Conservation (phyloP, 2,113 vertebrate species). For the Riparia riparia region DNA sequence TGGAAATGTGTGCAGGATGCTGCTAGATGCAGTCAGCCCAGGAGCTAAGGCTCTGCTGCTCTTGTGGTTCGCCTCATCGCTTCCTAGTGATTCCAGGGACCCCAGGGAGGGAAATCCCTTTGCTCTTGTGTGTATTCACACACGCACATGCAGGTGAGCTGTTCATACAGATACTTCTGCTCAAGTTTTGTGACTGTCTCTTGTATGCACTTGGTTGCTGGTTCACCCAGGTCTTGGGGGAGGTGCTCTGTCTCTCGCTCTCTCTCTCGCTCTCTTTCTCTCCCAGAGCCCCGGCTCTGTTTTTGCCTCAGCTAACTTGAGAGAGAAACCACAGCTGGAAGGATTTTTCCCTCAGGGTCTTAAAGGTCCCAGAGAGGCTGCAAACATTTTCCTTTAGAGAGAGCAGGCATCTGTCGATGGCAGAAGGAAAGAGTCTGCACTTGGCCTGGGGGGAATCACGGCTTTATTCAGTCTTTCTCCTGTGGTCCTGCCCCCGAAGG, state of each 20-base stretch:
- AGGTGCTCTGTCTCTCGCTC: not conserved
- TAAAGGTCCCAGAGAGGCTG: no score
- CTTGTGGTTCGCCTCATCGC: not conserved
- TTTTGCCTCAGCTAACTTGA: no score
- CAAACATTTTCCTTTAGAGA: no score
- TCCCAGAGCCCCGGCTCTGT: no score
- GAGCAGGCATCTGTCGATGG: no score
- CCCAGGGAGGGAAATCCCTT: not conserved
- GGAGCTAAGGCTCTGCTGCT: not conserved
- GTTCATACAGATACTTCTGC: not conserved
- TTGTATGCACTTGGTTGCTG: not conserved
- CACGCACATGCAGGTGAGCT: accelerated
- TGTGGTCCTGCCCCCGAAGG: no score
- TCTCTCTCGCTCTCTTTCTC: no score
- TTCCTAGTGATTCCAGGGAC: not conserved
- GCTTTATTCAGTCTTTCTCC: no score
- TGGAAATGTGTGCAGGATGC: not conserved
- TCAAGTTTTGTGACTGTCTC: not conserved
- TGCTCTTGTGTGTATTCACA: not conserved
- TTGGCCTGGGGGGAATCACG: no score
- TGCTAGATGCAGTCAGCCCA: not conserved
- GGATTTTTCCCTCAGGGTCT: no score
- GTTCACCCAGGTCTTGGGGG: not conserved
- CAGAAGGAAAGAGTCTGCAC: no score
- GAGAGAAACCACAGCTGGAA: no score